Percentiles rank a stretch among this genome's conserved stretches.
Conservation (phyloP, 2,797 vertebrate genomes). For the Onychomys leucogaster region DNA sequence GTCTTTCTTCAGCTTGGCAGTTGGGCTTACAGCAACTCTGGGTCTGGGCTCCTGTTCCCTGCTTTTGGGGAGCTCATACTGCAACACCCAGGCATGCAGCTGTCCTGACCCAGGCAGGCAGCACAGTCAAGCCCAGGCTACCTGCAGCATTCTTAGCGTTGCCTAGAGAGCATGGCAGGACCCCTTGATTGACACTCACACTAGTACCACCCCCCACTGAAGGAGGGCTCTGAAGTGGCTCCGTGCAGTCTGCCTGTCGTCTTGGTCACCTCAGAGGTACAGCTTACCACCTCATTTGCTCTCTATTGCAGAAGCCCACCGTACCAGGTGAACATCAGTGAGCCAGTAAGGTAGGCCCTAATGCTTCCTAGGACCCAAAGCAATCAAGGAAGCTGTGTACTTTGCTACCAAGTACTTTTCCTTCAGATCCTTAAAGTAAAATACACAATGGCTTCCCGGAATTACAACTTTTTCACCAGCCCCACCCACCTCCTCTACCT, state of each 20-base stretch:
- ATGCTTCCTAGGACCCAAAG: not conserved
- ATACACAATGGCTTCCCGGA: slow-evolving; percentile 39
- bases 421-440: not conserved
- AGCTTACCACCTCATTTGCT: not conserved
- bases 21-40: not conserved
- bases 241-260: not conserved
- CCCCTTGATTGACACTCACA: not conserved
- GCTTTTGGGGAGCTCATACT: not conserved
- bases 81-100: not conserved
- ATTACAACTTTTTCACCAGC: not conserved
- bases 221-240: not conserved
- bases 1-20: not conserved
- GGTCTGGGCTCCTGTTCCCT: not conserved
- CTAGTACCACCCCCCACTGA: not conserved
- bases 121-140: not conserved
- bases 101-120: not conserved
- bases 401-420: not conserved
- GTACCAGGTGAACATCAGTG: not conserved
- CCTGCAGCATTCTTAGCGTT: not conserved
- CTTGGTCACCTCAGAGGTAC: not conserved
- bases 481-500: not conserved
- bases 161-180: not conserved
- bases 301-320: not conserved
- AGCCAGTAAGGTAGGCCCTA: not conserved
- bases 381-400: not conserved